Base-by-base conservation (phyloP, 2,888 invertebrate species). In the Oscheius onirici region DNA sequence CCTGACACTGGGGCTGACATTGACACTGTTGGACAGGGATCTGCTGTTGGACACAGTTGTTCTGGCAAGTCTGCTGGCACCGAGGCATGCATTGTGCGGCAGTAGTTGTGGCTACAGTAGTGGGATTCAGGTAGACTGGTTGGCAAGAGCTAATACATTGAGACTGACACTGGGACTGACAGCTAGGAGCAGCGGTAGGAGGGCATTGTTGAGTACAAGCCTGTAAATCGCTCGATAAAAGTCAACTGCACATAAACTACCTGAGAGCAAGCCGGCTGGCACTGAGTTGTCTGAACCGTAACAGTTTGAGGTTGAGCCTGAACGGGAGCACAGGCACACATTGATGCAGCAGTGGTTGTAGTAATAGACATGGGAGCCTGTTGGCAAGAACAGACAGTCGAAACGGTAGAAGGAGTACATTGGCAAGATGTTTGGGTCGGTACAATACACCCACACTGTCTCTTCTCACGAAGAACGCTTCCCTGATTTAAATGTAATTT, bases 191-290 rank as follows among this genome's bases (percentile, higher is more conserved):
- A 20, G 73, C 72, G 46, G 73, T 52, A 11, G 73, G 20, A 20
- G 63, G 51, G 61, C 78, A 78, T 60, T 75, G 75, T 54, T 74
- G 74, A 5, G 41, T 11, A 60, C 78, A 78, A 57, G 65, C 57
- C 43, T 72, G 70, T 40, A n/a, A n/a, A n/a, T n/a, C n/a, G n/a
- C n/a, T n/a, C n/a, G n/a, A n/a, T n/a, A n/a, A n/a, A n/a, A n/a
- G n/a, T n/a, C n/a, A n/a, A n/a, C n/a, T n/a, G n/a, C n/a, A n/a
- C n/a, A n/a, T n/a, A n/a, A n/a, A n/a, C n/a, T n/a, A n/a, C n/a
- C n/a, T n/a, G n/a, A n/a, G 73, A 72, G 67, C 78, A 78, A 24
- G 75, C 78, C 65, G 78, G 72, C 8, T 73, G 73, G 66, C 78
- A 78, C 57, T 76, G 76, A 28, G 63, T 55, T 22, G 75, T 46